Evolutionary conservation across 2,113 vertebrate species (phyloP).

Genomic region (Toxotes chatareus): DNA sequence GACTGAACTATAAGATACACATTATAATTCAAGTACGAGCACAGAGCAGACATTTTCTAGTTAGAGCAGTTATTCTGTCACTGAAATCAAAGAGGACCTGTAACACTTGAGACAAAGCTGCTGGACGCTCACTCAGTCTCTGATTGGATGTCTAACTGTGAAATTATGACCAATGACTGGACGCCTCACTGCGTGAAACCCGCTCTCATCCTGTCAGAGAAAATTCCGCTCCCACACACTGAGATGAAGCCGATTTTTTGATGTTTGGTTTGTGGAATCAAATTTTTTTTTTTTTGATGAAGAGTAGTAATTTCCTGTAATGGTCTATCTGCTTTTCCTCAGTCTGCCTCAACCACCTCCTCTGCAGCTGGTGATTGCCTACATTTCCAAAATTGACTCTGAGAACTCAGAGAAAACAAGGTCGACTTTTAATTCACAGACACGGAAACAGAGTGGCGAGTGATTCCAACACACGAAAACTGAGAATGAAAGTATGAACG

Average conservation of each 20-base stretch:
- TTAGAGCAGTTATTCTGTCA: too few species aligned
- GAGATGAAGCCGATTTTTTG: constrained; percentile 23
- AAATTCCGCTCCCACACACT: constrained; percentile 9
- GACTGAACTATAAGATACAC: too few species aligned
- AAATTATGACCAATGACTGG: constrained; percentile 29
- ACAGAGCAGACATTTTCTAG: too few species aligned
- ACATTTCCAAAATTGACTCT: constrained; percentile 18
- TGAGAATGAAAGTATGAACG: too few species aligned
- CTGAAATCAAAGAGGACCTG: neutral
- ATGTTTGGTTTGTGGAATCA: neutral
- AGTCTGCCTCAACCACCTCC: constrained; percentile 21
- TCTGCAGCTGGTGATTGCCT: constrained; percentile 9
- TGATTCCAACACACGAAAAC: too few species aligned
- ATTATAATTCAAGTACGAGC: too few species aligned
- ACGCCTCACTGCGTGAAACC: constrained; percentile 1
- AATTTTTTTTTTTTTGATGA: neutral
- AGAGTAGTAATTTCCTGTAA: constrained; percentile 39
- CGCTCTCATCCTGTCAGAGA: constrained; percentile 30
- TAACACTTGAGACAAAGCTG: neutral
- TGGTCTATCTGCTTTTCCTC: constrained; percentile 33
- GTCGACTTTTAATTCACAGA: neutral
- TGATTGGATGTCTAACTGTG: constrained; percentile 8
- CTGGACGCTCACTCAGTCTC: neutral
- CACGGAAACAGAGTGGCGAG: too few species aligned
- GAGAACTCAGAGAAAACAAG: neutral